phyloP scores from a whole-genome alignment of 2,113 vertebrate genomes.

The Hyperopisus bebe region DNA sequence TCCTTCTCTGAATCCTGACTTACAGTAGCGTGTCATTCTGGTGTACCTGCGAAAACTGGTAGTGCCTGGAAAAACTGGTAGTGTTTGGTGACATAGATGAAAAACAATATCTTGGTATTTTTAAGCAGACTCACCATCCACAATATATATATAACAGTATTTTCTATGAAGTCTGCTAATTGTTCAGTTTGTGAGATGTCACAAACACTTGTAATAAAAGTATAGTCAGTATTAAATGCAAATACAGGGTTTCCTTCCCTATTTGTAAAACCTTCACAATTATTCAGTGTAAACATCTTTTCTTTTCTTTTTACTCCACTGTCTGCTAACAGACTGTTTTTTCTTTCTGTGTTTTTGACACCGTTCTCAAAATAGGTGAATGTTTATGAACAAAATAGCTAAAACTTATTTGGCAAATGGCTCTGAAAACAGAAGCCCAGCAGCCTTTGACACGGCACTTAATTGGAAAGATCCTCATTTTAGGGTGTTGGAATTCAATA shows the following conservation, averaged over 20 bases:
- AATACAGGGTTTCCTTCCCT: neutral
- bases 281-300: neutral
- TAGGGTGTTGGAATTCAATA: neutral
- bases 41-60: neutral
- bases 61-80: neutral
- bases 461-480: neutral
- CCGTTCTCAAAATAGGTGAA: neutral
- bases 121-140: neutral
- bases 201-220: neutral
- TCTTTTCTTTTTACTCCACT: neutral
- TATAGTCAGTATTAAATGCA: neutral
- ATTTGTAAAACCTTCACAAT: neutral
- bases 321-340: no score
- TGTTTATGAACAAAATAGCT: neutral
- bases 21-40: neutral
- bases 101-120: neutral
- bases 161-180: neutral
- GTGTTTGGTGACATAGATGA: neutral
- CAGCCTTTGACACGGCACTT: neutral
- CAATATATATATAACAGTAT: neutral
- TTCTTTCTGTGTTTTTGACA: neutral
- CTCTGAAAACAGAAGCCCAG: neutral
- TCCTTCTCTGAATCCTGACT: neutral
- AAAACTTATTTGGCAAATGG: neutral
- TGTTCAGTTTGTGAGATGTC: neutral